Percentiles rank a stretch among this genome's conserved stretches.
Conservation (phyloP, 2,797 vertebrate genomes). For the Anabacerthia variegaticeps region DNA sequence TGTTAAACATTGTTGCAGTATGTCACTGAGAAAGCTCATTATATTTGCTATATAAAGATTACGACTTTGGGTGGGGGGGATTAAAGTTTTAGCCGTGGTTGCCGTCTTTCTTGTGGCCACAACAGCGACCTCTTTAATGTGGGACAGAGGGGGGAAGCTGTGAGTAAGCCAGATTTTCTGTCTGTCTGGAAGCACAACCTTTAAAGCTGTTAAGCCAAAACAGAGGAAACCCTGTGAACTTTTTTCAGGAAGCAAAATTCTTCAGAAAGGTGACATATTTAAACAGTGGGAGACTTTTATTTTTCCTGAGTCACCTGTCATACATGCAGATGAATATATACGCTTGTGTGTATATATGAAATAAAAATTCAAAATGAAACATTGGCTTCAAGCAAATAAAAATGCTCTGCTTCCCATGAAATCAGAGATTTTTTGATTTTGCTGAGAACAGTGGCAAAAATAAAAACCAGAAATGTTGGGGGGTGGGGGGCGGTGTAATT, state of each 20-base stretch:
- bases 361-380: not conserved
- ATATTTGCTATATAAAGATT: not conserved
- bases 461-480: not conserved
- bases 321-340: not conserved
- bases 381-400: not conserved
- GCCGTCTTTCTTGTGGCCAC: not conserved
- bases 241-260: not conserved
- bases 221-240: not conserved
- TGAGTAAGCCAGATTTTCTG: not conserved
- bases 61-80: not conserved
- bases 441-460: not conserved
- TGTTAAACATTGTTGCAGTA: conserved; percentile 1
- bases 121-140: not conserved
- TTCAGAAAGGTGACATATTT: not conserved
- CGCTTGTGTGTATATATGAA: not conserved
- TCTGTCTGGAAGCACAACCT: not conserved
- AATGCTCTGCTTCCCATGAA: not conserved
- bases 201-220: conserved; percentile 9
- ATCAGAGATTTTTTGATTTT: not conserved
- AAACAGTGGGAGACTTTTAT: not conserved
- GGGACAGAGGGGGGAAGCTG: not conserved
- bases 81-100: not conserved
- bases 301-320: not conserved
- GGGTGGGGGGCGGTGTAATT: not conserved
- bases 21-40: conserved; percentile 27